These are phyloP conservation scores for Australoheros scitulus DNA, from an alignment of 2,113 vertebrate genomes.

Conservation along the genomic window DNA sequence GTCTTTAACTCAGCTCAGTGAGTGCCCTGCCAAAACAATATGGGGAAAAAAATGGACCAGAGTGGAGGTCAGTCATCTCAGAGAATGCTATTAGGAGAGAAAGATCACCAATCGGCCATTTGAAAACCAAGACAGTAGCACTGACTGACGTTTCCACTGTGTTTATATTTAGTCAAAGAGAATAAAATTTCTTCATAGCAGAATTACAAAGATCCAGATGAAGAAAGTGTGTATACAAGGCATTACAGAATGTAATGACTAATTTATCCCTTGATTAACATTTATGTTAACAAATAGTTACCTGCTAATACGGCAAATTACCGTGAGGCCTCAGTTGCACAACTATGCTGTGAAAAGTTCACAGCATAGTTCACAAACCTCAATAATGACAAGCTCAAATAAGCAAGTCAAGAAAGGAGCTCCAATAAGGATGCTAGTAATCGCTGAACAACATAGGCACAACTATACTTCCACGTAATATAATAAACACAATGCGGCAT, in stretches of 20 bases:
- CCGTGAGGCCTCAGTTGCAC: too few species aligned
- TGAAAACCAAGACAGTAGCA: slow-evolving; percentile 6
- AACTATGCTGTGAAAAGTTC: not conserved
- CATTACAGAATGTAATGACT: not conserved
- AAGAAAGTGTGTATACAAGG: not conserved
- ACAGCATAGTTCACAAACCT: not conserved
- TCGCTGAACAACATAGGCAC: too few species aligned
- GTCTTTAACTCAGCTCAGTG: slow-evolving; percentile 51
- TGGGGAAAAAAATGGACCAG: slow-evolving; percentile 7
- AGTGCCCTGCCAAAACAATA: slow-evolving; percentile 44
- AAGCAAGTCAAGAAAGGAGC: not conserved
- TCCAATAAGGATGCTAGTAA: too few species aligned
- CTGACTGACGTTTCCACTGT: not conserved
- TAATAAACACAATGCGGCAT: too few species aligned
- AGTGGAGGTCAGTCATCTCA: slow-evolving; percentile 41
- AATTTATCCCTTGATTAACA: not conserved
- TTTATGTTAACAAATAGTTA: not conserved
- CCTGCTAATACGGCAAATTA: not conserved
- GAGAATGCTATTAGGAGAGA: not conserved
- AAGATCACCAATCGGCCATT: slow-evolving; percentile 10
- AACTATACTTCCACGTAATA: too few species aligned
- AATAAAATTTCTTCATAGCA: not conserved
- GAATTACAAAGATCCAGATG: not conserved
- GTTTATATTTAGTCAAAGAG: not conserved
- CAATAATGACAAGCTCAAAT: not conserved